Percentiles rank a stretch among this genome's conserved stretches.
These are phyloP conservation scores for Drosophila birchii DNA, from an alignment of 2,888 invertebrate genomes.

Conservation along the genomic window DNA sequence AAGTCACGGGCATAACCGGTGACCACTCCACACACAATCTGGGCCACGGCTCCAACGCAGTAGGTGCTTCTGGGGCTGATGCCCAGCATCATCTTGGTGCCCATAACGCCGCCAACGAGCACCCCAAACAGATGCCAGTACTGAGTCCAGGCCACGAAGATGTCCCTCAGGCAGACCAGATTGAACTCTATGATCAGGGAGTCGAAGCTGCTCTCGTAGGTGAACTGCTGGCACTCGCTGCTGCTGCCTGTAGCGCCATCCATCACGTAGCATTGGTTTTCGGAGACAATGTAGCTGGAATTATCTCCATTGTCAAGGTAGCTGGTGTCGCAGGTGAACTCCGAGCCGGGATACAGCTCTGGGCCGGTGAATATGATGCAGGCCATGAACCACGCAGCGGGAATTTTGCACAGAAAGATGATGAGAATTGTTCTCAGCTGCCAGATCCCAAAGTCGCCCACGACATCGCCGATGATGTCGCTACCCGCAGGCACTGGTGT, in stretches of 20 bases:
- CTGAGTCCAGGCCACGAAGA: constrained; percentile 85
- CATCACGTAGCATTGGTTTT: constrained; percentile 77
- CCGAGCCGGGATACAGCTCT: constrained; percentile 77
- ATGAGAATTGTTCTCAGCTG: constrained; percentile 84
- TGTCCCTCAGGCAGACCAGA: constrained; percentile 84
- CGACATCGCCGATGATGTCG: constrained; percentile 81
- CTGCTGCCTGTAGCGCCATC: constrained; percentile 36
- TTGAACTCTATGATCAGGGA: constrained; percentile 84
- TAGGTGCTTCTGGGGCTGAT: constrained; percentile 84
- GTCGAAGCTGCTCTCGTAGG: constrained; percentile 78
- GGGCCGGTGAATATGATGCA: constrained; percentile 85
- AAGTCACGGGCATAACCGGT: constrained; percentile 84
- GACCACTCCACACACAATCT: constrained; percentile 84
- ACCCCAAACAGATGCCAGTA: constrained; percentile 85
- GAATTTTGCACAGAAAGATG: constrained; percentile 85
- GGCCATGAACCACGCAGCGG: constrained; percentile 86
- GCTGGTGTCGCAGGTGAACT: constrained; percentile 75
- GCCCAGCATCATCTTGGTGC: constrained; percentile 83
- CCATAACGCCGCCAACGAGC: constrained; percentile 84
- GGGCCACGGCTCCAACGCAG: constrained; percentile 83
- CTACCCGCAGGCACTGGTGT: constrained; percentile 14
- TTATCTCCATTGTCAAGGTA: constrained; percentile 27
- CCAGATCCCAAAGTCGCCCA: constrained; percentile 85
- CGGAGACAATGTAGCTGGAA: constrained; percentile 61
- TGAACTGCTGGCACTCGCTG: constrained; percentile 74